Base-by-base conservation (phyloP, 2,797 vertebrate genomes). In the Gallinago nigripennis region DNA sequence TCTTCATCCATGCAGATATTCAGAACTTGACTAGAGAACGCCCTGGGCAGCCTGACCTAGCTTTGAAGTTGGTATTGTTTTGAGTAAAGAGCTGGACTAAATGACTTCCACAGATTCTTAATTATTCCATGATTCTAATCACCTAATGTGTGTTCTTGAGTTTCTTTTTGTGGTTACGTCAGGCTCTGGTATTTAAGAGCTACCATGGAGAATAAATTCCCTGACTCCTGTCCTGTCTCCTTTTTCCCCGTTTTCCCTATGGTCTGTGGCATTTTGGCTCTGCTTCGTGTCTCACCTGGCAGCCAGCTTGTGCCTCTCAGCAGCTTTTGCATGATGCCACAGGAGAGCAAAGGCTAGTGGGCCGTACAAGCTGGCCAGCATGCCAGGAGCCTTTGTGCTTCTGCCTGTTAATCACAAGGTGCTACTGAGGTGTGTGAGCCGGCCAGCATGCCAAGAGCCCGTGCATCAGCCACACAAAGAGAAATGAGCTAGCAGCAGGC, bases 331-430 rank as follows among this genome's bases (percentile, higher is more conserved):
- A 85, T 0, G 0, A 43, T 79, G 61, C 77, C 76, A 87, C 64
- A 35, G 48, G 48, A 95, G 57, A 90, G 70, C 87, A 89, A 84
- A 95, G 93, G 86, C 92, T 89, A 94, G 86, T 71, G 85, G 88
- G 91, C 87, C 0, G 0, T 71, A 58, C 86, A 92, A 94, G 81
- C 81, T 93, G 85, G 93, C 91, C 93, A 93, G 63, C 30, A 1
- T 16, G 1, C 90, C 95, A 94, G 86, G 80, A 95, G 61, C 64
- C 86, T 93, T 94, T 96, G 79, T 95, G 87, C 82, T 91, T 91
- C 88, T 88, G 82, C 86, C 91, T 90, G 93, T 96, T 97, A 95
- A 96, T 94, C 97, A 94, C 75, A 96, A 96, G 86, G 91, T 95
- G 88, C 86, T 89, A 25, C 78, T 41, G 94, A 96, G 94, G 93